A percentile compares a stretch with the other conserved stretches of the same genome.
Conservation (phyloP, 2,797 vertebrate species). For the Cottoperca gobio region DNA sequence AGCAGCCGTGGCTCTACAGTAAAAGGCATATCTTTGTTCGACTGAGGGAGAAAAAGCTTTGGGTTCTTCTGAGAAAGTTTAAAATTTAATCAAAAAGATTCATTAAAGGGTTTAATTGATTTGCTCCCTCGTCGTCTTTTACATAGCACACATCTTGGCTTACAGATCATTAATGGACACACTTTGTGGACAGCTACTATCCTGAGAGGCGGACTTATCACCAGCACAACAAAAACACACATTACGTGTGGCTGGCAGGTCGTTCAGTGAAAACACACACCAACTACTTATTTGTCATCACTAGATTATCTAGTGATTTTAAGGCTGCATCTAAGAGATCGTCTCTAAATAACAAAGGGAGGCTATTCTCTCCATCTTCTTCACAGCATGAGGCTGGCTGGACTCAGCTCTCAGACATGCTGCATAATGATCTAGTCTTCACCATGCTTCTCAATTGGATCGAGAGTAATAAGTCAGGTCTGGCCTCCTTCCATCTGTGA, state of each 20-base stretch:
- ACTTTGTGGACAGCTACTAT: conserved; percentile 2
- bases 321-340: not conserved
- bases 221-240: conserved; percentile 24
- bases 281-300: conserved; percentile 7
- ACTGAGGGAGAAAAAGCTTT: conserved; percentile 6
- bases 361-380: not conserved
- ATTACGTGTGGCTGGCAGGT: conserved; percentile 11
- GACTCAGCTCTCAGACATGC: conserved; percentile 5
- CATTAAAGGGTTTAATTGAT: conserved; percentile 36
- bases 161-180: conserved; percentile 25
- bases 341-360: not conserved
- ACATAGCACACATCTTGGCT: conserved; percentile 21
- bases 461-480: conserved; percentile 36
- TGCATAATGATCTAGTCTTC: conserved; percentile 24
- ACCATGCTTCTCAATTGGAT: conserved; percentile 7
- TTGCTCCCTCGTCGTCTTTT: conserved; percentile 24
- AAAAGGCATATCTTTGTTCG: conserved; percentile 1
- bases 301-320: no score
- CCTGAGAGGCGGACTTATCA: conserved; percentile 16
- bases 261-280: conserved; percentile 6
- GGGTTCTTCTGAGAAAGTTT: conserved; percentile 6
- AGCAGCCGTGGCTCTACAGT: conserved; percentile 24
- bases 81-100: conserved; percentile 30
- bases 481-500: conserved; percentile 42
- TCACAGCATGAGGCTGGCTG: conserved; percentile 12